Base-by-base conservation (phyloP, 1,140 invertebrate genomes). In the Atta colombica region DNA sequence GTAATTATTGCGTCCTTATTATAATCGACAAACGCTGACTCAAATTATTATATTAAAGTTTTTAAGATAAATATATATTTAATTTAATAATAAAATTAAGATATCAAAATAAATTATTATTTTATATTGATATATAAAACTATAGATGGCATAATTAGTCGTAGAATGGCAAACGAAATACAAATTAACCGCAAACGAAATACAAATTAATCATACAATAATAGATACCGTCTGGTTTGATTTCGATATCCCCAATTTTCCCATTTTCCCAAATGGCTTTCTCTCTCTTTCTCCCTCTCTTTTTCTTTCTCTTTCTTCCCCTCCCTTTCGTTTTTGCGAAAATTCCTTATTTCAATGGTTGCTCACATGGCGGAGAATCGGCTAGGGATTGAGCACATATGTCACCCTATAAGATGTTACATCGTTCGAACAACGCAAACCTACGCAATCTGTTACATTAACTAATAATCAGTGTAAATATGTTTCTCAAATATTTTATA, bases 201-300 rank as follows among this genome's bases (percentile, higher is more conserved):
- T 94, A 95, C 95, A 95, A 95, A 95, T 95, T 94, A 95, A 94
- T 94, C 92, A 91, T 51, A 91, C 82, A 91, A 94, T 94, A 94
- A 95, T 92, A 91, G 92, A 85, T 66, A 66, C 87, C 80, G 86
- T 93, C 89, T 93, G 92, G 75, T 89, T 90, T 91, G 90, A 89
- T 94, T 91, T 89, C 91, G 89, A 92, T 92, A 94, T 93, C 95
- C 86, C 92, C 92, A 94, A 95, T 94, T 94, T 95, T 94, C 91
- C 93, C 93, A 95, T 94, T 94, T 95, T 94, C 91, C 93, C 93
- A 93, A 95, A 95, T 95, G 95, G 94, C 92, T 87, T 89, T 51
- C 39, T 69, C 14, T 21, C 18, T 87, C 90, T 87, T 90, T 51
- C 21, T 69, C 39, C 25, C 45, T 51, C 4, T 3, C 2, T 7